phyloP scores from a whole-genome alignment of 2,888 invertebrate genomes.

The Digitonthophagus gazella region DNA sequence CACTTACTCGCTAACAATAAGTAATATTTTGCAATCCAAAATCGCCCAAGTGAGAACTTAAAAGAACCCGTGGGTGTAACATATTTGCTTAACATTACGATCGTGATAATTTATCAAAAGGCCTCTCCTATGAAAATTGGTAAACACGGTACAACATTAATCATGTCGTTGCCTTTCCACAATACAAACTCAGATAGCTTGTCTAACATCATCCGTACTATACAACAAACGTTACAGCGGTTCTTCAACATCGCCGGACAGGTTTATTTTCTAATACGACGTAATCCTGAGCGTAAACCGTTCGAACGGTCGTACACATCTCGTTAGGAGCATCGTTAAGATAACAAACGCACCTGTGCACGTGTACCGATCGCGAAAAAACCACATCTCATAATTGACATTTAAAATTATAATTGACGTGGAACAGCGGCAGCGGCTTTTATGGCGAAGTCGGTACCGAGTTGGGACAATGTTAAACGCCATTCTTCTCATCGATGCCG shows the following conservation, averaged over 20 bases:
- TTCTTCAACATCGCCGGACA: no score
- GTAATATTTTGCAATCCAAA: not conserved
- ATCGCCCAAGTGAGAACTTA: not conserved
- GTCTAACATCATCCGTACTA: not conserved
- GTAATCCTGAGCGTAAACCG: not conserved
- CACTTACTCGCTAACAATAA: no score
- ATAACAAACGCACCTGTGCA: not conserved
- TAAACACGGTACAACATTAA: constrained; percentile 19
- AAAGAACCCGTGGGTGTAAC: not conserved
- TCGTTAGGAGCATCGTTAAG: not conserved
- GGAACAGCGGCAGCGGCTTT: not conserved
- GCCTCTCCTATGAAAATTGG: constrained; percentile 23
- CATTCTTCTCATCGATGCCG: not conserved
- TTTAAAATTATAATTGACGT: not conserved
- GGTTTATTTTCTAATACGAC: not conserved
- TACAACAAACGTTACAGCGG: no score
- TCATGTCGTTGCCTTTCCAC: not conserved
- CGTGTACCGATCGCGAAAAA: not conserved
- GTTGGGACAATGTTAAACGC: not conserved
- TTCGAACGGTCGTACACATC: not conserved
- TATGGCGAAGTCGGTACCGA: not conserved
- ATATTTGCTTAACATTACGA: constrained; percentile 4
- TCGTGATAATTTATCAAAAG: constrained; percentile 20
- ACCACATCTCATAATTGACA: not conserved
- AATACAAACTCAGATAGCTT: not conserved